Conservation (phyloP, 2,797 vertebrate genomes). For the Phylloscopus collybita region DNA sequence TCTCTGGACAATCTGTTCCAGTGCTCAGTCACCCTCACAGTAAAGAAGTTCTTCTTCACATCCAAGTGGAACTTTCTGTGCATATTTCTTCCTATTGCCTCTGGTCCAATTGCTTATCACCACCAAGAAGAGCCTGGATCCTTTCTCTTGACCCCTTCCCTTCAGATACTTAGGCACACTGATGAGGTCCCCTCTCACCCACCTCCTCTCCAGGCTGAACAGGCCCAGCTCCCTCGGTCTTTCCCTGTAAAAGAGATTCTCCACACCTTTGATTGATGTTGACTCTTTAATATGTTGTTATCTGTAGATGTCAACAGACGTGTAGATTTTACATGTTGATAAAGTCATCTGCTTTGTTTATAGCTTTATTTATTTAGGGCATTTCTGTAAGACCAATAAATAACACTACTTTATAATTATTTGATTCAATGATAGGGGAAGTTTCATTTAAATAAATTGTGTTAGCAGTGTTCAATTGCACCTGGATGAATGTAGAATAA, state of each 20-base stretch:
- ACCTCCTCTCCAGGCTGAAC: background rate
- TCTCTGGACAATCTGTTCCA: background rate
- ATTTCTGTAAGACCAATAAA: background rate
- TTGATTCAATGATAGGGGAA: background rate
- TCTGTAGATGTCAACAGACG: background rate
- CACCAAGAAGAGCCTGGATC: background rate
- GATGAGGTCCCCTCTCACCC: background rate
- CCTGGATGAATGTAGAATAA: background rate
- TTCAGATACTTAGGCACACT: background rate
- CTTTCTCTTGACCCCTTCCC: background rate
- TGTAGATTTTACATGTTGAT: background rate
- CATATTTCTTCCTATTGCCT: background rate
- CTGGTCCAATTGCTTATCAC: background rate
- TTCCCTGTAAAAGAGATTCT: background rate
- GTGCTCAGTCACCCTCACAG: background rate
- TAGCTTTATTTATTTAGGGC: background rate
- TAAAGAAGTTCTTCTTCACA: background rate
- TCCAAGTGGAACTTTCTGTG: background rate
- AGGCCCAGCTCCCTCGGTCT: background rate
- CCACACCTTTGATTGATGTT: background rate
- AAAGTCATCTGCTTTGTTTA: background rate
- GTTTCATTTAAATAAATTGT: conserved; percentile 4
- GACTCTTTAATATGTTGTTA: background rate
- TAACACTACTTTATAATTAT: background rate
- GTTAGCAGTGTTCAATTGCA: background rate